These are phyloP conservation scores for Frankliniella fusca DNA, from an alignment of 2,888 invertebrate species.

Conservation along the genomic window DNA sequence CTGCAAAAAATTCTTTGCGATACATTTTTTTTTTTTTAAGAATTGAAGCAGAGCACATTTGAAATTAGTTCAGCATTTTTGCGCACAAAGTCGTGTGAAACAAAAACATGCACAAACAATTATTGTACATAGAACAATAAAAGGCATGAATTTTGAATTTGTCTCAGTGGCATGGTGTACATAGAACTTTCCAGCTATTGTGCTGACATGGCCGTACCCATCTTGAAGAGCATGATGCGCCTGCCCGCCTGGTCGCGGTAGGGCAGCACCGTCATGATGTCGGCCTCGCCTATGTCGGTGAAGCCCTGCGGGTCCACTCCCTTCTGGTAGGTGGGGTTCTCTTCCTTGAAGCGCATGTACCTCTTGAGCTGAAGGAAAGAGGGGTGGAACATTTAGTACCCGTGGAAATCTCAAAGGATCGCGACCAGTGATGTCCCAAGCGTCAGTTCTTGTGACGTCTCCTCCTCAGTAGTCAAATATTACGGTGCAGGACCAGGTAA, in stretches of 20 bases:
- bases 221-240: slow-evolving; percentile 65
- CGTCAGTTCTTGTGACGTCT: too few species aligned
- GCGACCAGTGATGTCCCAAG: too few species aligned
- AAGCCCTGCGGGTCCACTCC: slow-evolving; percentile 63
- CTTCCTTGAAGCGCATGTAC: slow-evolving; percentile 70
- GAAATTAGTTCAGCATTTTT: neutral
- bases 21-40: too few species aligned
- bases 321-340: slow-evolving; percentile 63
- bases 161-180: too few species aligned
- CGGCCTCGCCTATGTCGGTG: slow-evolving; percentile 60
- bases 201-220: slow-evolving; percentile 58
- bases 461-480: too few species aligned
- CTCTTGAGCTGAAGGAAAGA: slow-evolving; percentile 60
- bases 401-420: too few species aligned
- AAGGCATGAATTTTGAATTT: too few species aligned
- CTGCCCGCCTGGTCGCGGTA: slow-evolving; percentile 71
- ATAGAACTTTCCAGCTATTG: too few species aligned
- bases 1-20: too few species aligned
- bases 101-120: slow-evolving; percentile 13
- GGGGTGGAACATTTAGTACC: too few species aligned
- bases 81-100: slow-evolving; percentile 12
- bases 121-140: neutral
- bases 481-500: too few species aligned
- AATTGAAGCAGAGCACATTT: too few species aligned
- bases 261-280: slow-evolving; percentile 67